phyloP scores from a whole-genome alignment of 1,140 invertebrate species.

The Gonioctena quinquepunctata region DNA sequence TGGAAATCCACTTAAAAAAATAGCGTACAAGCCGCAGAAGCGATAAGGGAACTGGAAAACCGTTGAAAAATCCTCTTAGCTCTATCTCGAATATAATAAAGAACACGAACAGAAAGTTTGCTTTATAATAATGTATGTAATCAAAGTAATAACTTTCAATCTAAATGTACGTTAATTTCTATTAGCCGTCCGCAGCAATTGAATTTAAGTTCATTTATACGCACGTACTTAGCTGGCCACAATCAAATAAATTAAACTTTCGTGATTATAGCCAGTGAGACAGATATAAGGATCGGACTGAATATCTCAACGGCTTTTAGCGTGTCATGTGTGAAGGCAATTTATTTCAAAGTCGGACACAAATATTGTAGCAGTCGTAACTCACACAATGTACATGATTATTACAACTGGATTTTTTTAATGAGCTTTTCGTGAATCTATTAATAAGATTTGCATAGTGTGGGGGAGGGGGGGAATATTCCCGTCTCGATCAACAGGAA shows the following conservation, averaged over 20 bases:
- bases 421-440: background rate
- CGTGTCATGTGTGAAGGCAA: constrained; percentile 40
- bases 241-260: constrained; percentile 43
- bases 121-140: constrained; percentile 33
- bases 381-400: background rate
- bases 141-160: constrained; percentile 39
- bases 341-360: constrained; percentile 35
- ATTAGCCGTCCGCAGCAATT: constrained; percentile 36
- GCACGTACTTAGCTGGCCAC: constrained; percentile 26
- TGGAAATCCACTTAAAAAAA: constrained; percentile 2
- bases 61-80: background rate
- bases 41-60: constrained; percentile 13
- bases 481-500: too few relatives aligned
- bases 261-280: constrained; percentile 38
- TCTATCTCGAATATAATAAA: constrained; percentile 21
- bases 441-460: background rate
- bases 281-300: constrained; percentile 24
- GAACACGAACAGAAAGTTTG: constrained; percentile 17
- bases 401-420: background rate
- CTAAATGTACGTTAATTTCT: constrained; percentile 40
- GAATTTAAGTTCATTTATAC: constrained; percentile 41
- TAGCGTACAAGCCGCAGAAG: background rate
- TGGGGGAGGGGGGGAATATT: background rate
- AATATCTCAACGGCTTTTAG: constrained; percentile 41
- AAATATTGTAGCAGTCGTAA: constrained; percentile 16